Evolutionary conservation across 2,888 invertebrate species (phyloP).

Genomic region (Drosophila neotestacea): DNA sequence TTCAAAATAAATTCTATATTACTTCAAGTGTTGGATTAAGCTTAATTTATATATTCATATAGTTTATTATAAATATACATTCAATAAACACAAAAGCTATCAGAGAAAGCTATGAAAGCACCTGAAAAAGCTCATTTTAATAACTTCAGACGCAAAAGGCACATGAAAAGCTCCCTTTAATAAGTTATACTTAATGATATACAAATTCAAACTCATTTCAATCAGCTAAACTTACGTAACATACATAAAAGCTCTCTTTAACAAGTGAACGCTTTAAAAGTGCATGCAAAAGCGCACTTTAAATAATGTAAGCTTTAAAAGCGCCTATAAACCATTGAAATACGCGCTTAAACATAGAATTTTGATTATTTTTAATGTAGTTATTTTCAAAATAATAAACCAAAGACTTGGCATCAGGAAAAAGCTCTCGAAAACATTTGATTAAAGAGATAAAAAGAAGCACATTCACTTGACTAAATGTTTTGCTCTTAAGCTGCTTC

Average conservation of each 20-base stretch:
- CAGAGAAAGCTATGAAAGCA: no score
- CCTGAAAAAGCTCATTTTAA: neutral
- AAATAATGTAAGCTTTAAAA: neutral
- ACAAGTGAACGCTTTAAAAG: neutral
- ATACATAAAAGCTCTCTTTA: neutral
- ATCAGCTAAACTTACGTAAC: no score
- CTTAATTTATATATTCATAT: no score
- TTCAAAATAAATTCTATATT: neutral
- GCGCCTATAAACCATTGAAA: neutral
- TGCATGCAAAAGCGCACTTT: neutral
- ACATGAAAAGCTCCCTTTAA: no score
- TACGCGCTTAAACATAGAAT: no score
- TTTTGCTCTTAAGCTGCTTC: neutral
- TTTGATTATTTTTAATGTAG: no score
- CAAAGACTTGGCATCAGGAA: no score
- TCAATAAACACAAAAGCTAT: no score
- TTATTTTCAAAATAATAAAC: no score
- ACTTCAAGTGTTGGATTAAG: neutral
- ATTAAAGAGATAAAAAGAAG: neutral
- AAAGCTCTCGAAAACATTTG: no score
- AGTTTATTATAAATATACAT: no score
- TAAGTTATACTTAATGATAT: neutral
- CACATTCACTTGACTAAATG: slow-evolving; percentile 6
- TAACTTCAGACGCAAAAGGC: neutral
- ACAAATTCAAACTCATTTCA: neutral